These are phyloP conservation scores for Nephrotoma appendiculata DNA, from an alignment of 2,888 invertebrate species.

Conservation along the genomic window DNA sequence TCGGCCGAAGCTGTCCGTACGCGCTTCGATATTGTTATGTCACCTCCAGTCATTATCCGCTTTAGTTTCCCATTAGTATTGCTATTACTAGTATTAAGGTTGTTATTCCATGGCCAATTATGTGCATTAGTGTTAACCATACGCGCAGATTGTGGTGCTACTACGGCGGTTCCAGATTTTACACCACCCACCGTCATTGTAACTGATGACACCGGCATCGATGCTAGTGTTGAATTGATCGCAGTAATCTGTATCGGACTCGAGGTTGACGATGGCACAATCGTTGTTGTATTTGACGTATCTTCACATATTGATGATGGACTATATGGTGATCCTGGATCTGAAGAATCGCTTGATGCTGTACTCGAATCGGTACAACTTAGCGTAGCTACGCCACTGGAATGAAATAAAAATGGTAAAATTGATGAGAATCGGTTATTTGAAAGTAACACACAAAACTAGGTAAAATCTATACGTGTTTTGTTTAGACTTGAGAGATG, in stretches of 20 bases:
- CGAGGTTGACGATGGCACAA: slow-evolving; percentile 20
- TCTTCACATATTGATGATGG: slow-evolving; percentile 44
- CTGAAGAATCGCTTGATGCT: slow-evolving; percentile 69
- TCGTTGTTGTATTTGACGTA: slow-evolving; percentile 23
- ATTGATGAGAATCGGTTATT: background rate
- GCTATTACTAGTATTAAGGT: background rate
- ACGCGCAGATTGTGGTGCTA: slow-evolving; percentile 8
- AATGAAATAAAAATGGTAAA: slow-evolving; percentile 19
- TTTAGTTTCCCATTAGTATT: background rate
- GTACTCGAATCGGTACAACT: slow-evolving; percentile 59
- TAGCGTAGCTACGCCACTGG: slow-evolving; percentile 70
- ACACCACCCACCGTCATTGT: background rate
- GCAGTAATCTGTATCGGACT: slow-evolving; percentile 11
- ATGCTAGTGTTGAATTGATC: slow-evolving; percentile 16
- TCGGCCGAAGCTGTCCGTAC: background rate
- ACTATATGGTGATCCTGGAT: slow-evolving; percentile 73
- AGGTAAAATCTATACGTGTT: background rate
- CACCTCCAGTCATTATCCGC: background rate
- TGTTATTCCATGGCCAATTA: slow-evolving; percentile 12
- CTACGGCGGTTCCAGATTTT: background rate
- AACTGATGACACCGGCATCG: background rate
- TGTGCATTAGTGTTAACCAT: slow-evolving; percentile 9
- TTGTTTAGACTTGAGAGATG: background rate
- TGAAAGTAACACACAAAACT: background rate
- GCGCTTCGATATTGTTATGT: background rate